Base-by-base conservation (phyloP, 1,140 invertebrate species). In the Ooceraea biroi region DNA sequence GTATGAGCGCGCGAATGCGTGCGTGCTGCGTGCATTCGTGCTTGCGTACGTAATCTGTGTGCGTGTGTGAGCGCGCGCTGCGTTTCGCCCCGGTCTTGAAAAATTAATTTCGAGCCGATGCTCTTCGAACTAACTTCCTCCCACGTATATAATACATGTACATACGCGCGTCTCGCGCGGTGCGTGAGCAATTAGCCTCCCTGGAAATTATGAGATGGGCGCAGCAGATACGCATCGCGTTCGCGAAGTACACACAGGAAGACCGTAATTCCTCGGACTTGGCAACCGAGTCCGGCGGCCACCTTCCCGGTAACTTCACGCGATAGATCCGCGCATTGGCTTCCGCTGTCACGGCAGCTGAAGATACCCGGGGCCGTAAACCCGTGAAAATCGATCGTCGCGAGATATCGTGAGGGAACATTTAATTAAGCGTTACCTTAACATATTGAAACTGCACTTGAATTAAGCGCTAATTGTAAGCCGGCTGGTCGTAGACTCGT, bases 181-280 rank as follows among this genome's bases (percentile, higher is more conserved):
- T 89, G 88, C 88, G 88, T 89, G 88, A 89, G 85, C 88, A 83
- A 82, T 80, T 65, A 85, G 68, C 87, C 82, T 82, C 82, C 76
- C 57, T 85, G 82, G 88, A 87, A 89, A 68, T 74, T 82, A 77
- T 60, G 72, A 85, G 84, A 86, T 83, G 78, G 72, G 61, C 57
- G 77, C 77, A 85, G 84, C 50, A 89, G 88, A 89, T 89, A 89
- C 87, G 87, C 85, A 89, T 87, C 88, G 36, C 36, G 88, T 82
- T 89, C 87, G 74, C 80, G 76, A 89, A 78, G 80, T 82, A 55
- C 88, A 36, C 36, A 36, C 36, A 89, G 88, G 88, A 89, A 89
- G 88, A 84, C 58, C 85, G 82, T 86, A 89, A 89, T 89, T 89
- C 87, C 76, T 78, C 84, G 77, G 87, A 84, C 73, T 61, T 86